Evolutionary conservation across 1,140 invertebrate genomes (phyloP).

Genomic region (Ostrea denselamellosa): DNA sequence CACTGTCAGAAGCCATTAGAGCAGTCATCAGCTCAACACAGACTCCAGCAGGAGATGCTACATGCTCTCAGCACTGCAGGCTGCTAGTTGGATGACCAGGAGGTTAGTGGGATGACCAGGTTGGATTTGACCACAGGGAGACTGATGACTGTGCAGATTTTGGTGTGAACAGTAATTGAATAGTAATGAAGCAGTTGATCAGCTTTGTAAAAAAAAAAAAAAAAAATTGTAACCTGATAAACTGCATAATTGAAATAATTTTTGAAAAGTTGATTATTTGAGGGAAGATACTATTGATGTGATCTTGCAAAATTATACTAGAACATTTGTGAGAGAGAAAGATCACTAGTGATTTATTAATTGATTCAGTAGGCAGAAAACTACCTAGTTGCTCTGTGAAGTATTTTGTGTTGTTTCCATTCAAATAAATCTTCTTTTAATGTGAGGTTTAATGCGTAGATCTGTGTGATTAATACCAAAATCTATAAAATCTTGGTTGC

Average conservation of each 20-base stretch:
- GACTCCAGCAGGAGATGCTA: not conserved
- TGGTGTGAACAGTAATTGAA: not conserved
- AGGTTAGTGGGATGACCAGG: not conserved
- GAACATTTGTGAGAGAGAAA: not conserved
- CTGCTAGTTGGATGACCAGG: not conserved
- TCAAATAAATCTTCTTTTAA: slow-evolving; percentile 40
- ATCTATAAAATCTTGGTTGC: slow-evolving; percentile 36
- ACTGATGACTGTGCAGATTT: not conserved
- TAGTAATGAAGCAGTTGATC: slow-evolving; percentile 9
- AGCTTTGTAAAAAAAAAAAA: slow-evolving; percentile 18
- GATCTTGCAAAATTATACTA: not conserved
- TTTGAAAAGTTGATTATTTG: not conserved
- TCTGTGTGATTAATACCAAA: slow-evolving; percentile 38
- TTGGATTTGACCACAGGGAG: too few species aligned
- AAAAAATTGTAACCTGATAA: not conserved
- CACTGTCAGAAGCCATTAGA: slow-evolving; percentile 37
- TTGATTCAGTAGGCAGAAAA: slow-evolving; percentile 37
- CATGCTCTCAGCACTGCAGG: not conserved
- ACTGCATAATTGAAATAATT: not conserved
- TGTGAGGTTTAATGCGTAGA: slow-evolving; percentile 37
- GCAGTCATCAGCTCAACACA: not conserved
- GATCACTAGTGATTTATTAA: not conserved
- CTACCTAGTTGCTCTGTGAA: not conserved
- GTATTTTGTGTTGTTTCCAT: slow-evolving; percentile 39
- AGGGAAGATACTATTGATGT: not conserved